Base-by-base conservation (phyloP, 2,113 vertebrate genomes). In the Glaucomys volans region DNA sequence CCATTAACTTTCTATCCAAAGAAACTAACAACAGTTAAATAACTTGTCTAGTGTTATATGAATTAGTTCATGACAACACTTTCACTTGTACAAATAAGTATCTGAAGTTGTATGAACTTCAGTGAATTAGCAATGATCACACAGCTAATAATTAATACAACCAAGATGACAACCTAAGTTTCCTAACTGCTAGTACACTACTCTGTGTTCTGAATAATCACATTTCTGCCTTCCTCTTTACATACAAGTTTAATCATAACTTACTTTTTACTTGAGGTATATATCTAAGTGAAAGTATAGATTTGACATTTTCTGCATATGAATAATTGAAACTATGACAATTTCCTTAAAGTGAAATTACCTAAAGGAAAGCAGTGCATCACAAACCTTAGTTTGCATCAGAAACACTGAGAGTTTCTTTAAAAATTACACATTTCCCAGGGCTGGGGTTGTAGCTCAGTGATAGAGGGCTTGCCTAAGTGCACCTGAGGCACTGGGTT, bases 21-120 rank as follows among this genome's bases (percentile, higher is more conserved):
- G n/a, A 86, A 86, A 80, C 42, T 80, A 52, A 40, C 10, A 90
- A n/a, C 20, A 79, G 81, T 71, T 40, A 90, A 74, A 69, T 67
- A 79, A 71, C 28, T 91, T 91, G 10, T 86, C 35, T 10, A 79
- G 22, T 64, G 42, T 91, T 95, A 86, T 24, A 40, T 74, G 42
- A 30, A 32, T 87, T 91, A 44, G 44, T 44, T 44, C 37, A 37
- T 32, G 22, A n/a, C 9, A 95, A 32, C 6, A 3, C 9, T 22
- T 87, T 81, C 52, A 54, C 80, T 91, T 87, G 80, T 91, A 81
- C 44, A 74, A 80, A 81, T 81, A 67, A 91, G 8, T 5, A 87
- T 91, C 64, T 86, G 22, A 80, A 91, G 8, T 86, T 74, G 54
- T 81, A 17, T 54, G 37, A 28, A 4, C 57, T 37, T 87, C 37